Base-by-base conservation (phyloP, 2,888 invertebrate genomes). In the Tinea trinotella region DNA sequence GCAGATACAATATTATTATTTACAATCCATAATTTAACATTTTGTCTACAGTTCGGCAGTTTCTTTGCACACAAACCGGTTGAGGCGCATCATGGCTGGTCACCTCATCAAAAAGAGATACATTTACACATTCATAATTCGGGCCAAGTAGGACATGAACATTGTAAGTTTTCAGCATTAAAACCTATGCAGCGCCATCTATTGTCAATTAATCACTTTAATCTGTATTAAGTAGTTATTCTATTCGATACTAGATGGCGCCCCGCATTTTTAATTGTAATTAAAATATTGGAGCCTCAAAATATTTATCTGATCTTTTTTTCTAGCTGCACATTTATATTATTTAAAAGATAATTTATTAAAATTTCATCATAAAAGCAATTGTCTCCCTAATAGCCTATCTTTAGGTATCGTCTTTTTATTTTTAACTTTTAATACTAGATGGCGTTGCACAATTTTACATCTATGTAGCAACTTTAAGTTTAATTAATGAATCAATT, bases 71-170 rank as follows among this genome's bases (percentile, higher is more conserved):
- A 57, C 52, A 49, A 50, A 24, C 1, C 18, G 6, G 15, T 6
- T 10, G 24, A 54, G 24, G 52, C 54, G n/a, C 56, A 55, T 1
- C 58, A 58, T 15, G 55, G 57, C 12, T 59, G 57, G 56, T 20
- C 50, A 1, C 57, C 58, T 24, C 52, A 48, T 3, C 54, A 80
- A 59, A 87, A 86, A 58, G 85, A 87, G 57, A 80, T 87, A 1
- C 87, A 87, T 35, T 66, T 87, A 0, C 87, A 87, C 61, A 83
- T 86, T 10, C 85, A 85, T 57, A 81, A 78, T 12, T 70, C 70
- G 0, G 71, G 71, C 0, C 61, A 65, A 3, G 64, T 64, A 0
- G 65, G 56, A 0, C 56, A 59, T 9, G 60, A 64, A 24, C 34
- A 46, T 17, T 2, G 46, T 46, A 46, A 17, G 54, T 36, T 12